phyloP scores from a whole-genome alignment of 1,140 invertebrate genomes.

The Bombyx mori region ASM3026992v2 NC_085119.1:2502001-2502500 shows the following conservation, averaged over 20 bases:
- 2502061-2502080: too few species aligned
- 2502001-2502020: too few species aligned
- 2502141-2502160: too few species aligned
- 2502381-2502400: constrained; percentile 21
- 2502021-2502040: too few species aligned
- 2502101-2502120: too few species aligned
- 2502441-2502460: constrained; percentile 31
- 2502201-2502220: constrained; percentile 46
- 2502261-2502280: constrained; percentile 52
- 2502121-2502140: too few species aligned
- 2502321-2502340: constrained; percentile 67
- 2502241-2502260: constrained; percentile 49
- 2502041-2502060: too few species aligned
- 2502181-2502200: constrained; percentile 20
- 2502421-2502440: constrained; percentile 32
- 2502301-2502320: constrained; percentile 68
- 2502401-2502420: constrained; percentile 16
- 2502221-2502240: constrained; percentile 48
- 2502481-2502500: constrained; percentile 15
- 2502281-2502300: constrained; percentile 54
- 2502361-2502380: constrained; percentile 64
- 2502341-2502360: constrained; percentile 61
- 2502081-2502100: too few species aligned
- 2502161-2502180: not conserved
- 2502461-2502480: constrained; percentile 15